Conservation (phyloP, 1,140 invertebrate genomes). For the Caenorhabditis inopinata region DNA sequence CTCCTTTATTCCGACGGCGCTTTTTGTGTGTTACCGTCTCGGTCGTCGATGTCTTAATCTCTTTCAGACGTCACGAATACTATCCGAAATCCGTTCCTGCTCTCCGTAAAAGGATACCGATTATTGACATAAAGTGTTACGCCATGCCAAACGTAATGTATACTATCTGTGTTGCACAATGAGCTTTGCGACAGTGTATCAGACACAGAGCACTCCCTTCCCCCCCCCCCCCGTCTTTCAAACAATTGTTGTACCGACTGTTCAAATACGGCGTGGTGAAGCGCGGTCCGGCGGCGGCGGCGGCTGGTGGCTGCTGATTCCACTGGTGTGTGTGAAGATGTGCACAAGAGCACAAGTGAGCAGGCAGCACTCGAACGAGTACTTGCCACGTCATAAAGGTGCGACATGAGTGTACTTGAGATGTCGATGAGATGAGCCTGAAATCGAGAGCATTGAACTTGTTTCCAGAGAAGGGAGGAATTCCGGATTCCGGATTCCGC, state of each 20-base stretch:
- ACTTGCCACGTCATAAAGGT: slow-evolving; percentile 25
- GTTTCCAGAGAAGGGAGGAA: too few relatives aligned
- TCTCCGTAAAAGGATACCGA: slow-evolving; percentile 22
- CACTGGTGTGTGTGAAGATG: neutral
- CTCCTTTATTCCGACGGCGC: too few relatives aligned
- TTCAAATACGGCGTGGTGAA: neutral
- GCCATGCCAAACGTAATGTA: slow-evolving; percentile 24
- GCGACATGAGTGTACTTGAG: slow-evolving; percentile 13
- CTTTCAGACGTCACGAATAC: neutral
- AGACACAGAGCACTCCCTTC: too few relatives aligned
- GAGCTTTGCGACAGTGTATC: slow-evolving; percentile 30
- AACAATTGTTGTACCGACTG: slow-evolving; percentile 5
- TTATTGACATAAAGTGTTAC: slow-evolving; percentile 29
- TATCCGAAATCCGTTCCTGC: slow-evolving; percentile 7
- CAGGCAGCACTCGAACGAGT: neutral
- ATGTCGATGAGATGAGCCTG: slow-evolving; percentile 1
- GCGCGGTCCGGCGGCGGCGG: too few relatives aligned
- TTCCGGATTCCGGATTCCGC: too few relatives aligned
- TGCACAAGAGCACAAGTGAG: neutral
- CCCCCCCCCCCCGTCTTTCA: neutral
- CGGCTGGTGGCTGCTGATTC: too few relatives aligned
- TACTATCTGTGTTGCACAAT: slow-evolving; percentile 25
- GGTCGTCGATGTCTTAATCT: too few relatives aligned
- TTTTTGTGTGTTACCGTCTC: too few relatives aligned
- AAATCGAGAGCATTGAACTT: neutral